These are phyloP conservation scores for Eupsilia transversa DNA, from an alignment of 2,888 invertebrate genomes.

Conservation along the genomic window DNA sequence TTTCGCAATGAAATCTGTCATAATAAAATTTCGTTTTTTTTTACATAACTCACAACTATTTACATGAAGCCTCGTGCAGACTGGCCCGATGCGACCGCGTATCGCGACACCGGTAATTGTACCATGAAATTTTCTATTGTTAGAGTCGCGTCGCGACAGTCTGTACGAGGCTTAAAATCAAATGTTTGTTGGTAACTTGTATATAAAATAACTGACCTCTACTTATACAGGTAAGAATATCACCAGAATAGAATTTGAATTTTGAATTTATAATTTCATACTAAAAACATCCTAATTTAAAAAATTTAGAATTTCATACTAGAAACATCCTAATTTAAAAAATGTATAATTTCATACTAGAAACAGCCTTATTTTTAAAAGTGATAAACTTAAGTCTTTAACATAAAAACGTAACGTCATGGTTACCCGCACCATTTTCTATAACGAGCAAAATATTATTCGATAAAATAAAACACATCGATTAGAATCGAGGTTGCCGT, in stretches of 20 bases:
- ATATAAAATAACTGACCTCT: not conserved
- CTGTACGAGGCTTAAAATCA: no score
- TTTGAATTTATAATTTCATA: not conserved
- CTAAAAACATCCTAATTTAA: not conserved
- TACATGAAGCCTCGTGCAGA: no score
- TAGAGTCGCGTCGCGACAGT: no score
- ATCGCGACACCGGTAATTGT: no score
- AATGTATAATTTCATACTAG: not conserved
- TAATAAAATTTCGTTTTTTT: not conserved
- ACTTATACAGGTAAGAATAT: not conserved
- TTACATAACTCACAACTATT: not conserved
- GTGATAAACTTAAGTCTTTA: no score
- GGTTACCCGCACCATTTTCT: not conserved
- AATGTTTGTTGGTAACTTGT: not conserved
- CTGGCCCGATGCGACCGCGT: no score
- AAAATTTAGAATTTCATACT: not conserved
- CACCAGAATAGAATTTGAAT: not conserved
- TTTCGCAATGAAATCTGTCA: not conserved
- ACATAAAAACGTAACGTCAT: no score
- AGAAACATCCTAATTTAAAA: not conserved
- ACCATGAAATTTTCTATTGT: no score
- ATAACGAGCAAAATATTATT: slow-evolving; percentile 10
- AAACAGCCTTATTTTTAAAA: not conserved
- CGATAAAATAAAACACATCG: slow-evolving; percentile 31
- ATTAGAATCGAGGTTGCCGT: slow-evolving; percentile 43